Base-by-base conservation (phyloP, 1,140 invertebrate species). In the Philopotamus ludificatus region DNA sequence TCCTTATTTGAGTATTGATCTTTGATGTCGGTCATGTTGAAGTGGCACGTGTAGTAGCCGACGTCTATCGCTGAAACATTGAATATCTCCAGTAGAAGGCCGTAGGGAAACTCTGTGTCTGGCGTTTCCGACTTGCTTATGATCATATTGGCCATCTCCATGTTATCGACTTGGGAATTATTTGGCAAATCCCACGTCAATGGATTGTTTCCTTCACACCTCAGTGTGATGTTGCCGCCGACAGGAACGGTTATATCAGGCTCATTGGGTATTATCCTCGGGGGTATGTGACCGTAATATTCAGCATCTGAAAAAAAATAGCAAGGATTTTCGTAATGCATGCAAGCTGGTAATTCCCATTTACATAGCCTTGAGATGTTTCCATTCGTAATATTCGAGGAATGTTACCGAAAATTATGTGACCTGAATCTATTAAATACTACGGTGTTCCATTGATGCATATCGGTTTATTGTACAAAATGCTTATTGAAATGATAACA, bases 11-110 rank as follows among this genome's bases (percentile, higher is more conserved):
- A 73, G 63, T 72, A 50, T 73, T 75, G 67, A 68, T 67, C 70
- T 47, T 74, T 70, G 55, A 74, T 70, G 16, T 79, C 62, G 23
- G 72, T 68, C 22, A 74, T 68, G 58, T 74, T 68, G 59, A 83
- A 82, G 12, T 74, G 70, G 70, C 85, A 89, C 51, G 82, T 84
- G 47, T 87, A 87, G 72, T 81, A 85, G 18, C 85, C 85, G 9
- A 87, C 84, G 53, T 86, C 72, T 12, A 73, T 73, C 3, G 74
- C 72, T 28, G 75, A 72, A 1, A 84, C 77, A 42, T 80, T 75
- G 16, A 70, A 67, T 1, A 85, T 62, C 26, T 77, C 66, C 21
- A 85, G 70, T 2, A 64, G 72, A 10, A 76, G 72, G 47, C 77
- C 77, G 69, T 74, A 79, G 20, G 74, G 74, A 50, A 79, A 75